These are phyloP conservation scores for Actinia tenebrosa DNA, from an alignment of 64 coral and sea anemone genomes.

Conservation along the genomic window DNA sequence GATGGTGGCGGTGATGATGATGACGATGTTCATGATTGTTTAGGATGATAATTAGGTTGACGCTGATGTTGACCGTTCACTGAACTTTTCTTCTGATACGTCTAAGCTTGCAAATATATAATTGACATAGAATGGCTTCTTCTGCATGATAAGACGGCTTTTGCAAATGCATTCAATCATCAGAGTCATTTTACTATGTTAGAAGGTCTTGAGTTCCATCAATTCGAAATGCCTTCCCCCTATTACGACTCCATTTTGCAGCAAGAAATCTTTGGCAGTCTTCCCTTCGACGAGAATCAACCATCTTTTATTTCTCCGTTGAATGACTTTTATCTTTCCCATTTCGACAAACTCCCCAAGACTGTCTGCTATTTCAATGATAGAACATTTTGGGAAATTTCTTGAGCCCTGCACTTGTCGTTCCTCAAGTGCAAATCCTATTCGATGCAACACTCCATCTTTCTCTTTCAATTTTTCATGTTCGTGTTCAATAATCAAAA, in stretches of 20 bases:
- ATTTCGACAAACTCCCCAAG: slow-evolving; percentile 40
- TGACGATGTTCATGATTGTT: too few relatives aligned
- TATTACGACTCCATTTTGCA: slow-evolving; percentile 26
- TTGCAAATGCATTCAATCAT: too few relatives aligned
- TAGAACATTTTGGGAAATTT: slow-evolving; percentile 41
- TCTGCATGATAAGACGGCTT: too few relatives aligned
- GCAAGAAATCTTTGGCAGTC: slow-evolving; percentile 31
- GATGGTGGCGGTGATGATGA: too few relatives aligned
- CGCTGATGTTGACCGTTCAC: too few relatives aligned
- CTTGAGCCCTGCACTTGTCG: background rate
- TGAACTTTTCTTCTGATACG: too few relatives aligned
- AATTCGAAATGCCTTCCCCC: slow-evolving; percentile 45
- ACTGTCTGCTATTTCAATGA: slow-evolving; percentile 54
- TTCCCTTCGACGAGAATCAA: slow-evolving; percentile 22
- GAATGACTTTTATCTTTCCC: slow-evolving; percentile 49
- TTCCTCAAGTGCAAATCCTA: slow-evolving; percentile 61
- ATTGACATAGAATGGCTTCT: too few relatives aligned
- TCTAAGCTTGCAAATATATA: too few relatives aligned
- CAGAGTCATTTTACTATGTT: background rate
- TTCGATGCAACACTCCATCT: slow-evolving; percentile 41
- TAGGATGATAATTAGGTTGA: too few relatives aligned
- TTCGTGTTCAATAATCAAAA: slow-evolving; percentile 52
- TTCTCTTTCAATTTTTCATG: slow-evolving; percentile 3
- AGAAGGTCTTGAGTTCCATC: slow-evolving; percentile 8
- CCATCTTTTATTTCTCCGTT: slow-evolving; percentile 22